A percentile compares a stretch with the other conserved stretches of the same genome.
These are phyloP conservation scores for Caenorhabditis elegans DNA, from an alignment of 1,140 invertebrate genomes.

Conservation along the genomic window WBcel235 BX284602.5:10329501-10330000, in stretches of 20 bases:
- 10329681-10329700: no score
- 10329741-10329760: conserved; percentile 3
- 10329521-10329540: not conserved
- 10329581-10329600: no score
- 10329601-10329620: no score
- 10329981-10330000: conserved; percentile 20
- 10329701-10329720: no score
- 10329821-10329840: conserved; percentile 28
- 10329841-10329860: conserved; percentile 32
- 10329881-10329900: conserved; percentile 24
- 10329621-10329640: no score
- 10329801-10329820: not conserved
- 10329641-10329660: no score
- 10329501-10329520: conserved; percentile 19
- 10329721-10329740: no score
- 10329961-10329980: conserved; percentile 25
- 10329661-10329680: no score
- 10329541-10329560: not conserved
- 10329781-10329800: conserved; percentile 36
- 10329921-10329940: not conserved
- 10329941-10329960: conserved; percentile 28
- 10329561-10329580: no score
- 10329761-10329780: conserved; percentile 37
- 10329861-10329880: conserved; percentile 27
- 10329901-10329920: not conserved